Base-by-base conservation (phyloP, 2,113 vertebrate species). In the Callocephalon fimbriatum region DNA sequence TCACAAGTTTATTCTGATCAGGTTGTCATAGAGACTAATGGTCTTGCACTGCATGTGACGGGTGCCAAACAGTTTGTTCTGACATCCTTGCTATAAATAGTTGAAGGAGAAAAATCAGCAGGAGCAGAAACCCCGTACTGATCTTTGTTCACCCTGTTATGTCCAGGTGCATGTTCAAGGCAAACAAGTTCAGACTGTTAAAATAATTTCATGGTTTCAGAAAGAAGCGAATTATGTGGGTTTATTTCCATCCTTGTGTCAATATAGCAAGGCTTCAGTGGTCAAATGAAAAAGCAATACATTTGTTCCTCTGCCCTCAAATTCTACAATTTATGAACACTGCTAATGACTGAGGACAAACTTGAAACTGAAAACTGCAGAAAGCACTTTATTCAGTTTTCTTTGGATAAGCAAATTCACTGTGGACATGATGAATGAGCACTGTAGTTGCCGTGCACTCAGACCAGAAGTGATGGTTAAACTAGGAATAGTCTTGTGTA, bases 21-120 rank as follows among this genome's bases (percentile, higher is more conserved):
- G 61, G 98, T 98, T 98, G 97, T 96, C 96, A 97, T 97, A 96
- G 96, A 98, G 94, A 98, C 96, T 94, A 93, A 90, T 86, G 91
- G 78, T 67, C 61, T 62, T 75, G 76, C 96, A 83, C 89, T 25
- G 56, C 1, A 0, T 94, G 88, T 74, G 74, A 88, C 86, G 85
- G 86, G 82, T 88, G 92, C 87, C 86, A 72, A 94, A 54, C 44
- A 67, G 77, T 85, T 91, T 95, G 91, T 92, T 90, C 88, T 91
- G 83, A 95, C 22, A n/a, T 89, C 87, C 38, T 47, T 89, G 44
- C 90, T 97, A 95, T 96, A 95, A 95, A 95, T 95, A 96, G 70
- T 45, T 91, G 78, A 79, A 90, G 89, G 35, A 85, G 65, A 63
- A 82, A 80, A 91, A 85, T 62, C 78, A 78, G 50, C 72, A 81